These are phyloP conservation scores for Aplochiton taeniatus DNA, from an alignment of 2,797 vertebrate genomes.

Conservation along the genomic window DNA sequence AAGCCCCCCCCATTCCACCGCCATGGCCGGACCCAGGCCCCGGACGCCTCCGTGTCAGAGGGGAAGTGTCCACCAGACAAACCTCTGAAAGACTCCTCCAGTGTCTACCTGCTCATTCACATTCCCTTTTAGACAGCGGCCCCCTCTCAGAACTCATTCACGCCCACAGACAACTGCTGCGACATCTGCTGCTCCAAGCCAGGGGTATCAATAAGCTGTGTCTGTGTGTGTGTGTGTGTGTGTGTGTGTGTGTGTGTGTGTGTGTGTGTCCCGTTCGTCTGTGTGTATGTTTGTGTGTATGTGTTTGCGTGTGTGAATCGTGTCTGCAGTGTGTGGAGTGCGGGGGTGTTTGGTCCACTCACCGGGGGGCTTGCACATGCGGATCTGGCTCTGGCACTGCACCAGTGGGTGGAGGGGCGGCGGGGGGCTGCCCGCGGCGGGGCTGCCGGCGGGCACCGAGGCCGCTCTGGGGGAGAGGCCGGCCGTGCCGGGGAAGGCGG, in stretches of 20 bases:
- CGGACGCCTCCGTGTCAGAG: slow-evolving; percentile 14
- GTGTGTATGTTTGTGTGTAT: slow-evolving; percentile 30
- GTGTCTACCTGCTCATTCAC: slow-evolving; percentile 23
- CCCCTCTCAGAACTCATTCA: not conserved
- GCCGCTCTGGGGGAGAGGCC: slow-evolving; percentile 86
- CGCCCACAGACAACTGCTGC: slow-evolving; percentile 41
- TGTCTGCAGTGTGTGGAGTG: slow-evolving; percentile 33
- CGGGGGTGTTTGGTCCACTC: slow-evolving; percentile 60
- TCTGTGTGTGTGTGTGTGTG: slow-evolving; percentile 6
- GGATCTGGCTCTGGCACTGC: slow-evolving; percentile 92
- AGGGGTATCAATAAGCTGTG: slow-evolving; percentile 18
- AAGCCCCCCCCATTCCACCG: slow-evolving; percentile 64
- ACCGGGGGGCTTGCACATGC: slow-evolving; percentile 91
- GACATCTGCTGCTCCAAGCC: slow-evolving; percentile 45
- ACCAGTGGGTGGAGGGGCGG: slow-evolving; percentile 80
- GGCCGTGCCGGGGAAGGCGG: slow-evolving; percentile 71
- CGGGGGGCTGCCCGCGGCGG: slow-evolving; percentile 52
- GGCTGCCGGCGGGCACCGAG: slow-evolving; percentile 78
- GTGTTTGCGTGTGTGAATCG: slow-evolving; percentile 38
- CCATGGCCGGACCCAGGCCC: slow-evolving; percentile 34
- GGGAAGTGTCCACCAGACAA: not conserved
- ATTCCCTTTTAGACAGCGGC: slow-evolving; percentile 13
- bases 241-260: slow-evolving; percentile 19
- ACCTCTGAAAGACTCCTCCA: not conserved
- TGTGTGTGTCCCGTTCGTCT: slow-evolving; percentile 39